Evolutionary conservation across 2,113 vertebrate genomes (phyloP).

Genomic region (Hemichromis elongatus): DNA sequence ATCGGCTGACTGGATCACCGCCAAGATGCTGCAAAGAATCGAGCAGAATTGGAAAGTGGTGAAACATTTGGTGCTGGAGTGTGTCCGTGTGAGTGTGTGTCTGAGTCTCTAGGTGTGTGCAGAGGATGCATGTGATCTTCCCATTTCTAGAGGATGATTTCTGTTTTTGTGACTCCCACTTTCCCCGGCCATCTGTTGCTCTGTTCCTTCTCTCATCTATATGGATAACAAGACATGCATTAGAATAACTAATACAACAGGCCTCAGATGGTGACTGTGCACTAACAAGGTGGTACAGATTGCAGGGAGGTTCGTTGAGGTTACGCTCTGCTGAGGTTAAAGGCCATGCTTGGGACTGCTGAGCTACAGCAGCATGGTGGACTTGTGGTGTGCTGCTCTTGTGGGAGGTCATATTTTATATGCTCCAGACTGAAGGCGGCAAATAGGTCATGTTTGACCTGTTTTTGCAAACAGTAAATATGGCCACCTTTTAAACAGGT

Average conservation of each 20-base stretch:
- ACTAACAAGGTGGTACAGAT: constrained; percentile 54
- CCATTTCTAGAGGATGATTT: constrained; percentile 23
- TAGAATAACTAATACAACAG: constrained; percentile 60
- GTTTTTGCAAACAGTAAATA: background rate
- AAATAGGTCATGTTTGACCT: background rate
- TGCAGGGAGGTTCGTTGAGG: background rate
- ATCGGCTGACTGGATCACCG: background rate
- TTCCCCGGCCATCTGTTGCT: constrained; percentile 63
- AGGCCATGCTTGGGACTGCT: background rate
- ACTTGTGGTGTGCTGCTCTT: background rate
- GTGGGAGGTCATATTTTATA: background rate
- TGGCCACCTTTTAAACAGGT: background rate
- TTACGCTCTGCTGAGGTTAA: background rate
- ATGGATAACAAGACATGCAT: constrained; percentile 64
- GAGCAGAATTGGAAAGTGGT: background rate
- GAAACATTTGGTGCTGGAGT: constrained; percentile 12
- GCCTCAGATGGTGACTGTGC: constrained; percentile 42
- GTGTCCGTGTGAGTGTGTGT: constrained; percentile 27
- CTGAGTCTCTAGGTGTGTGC: constrained; percentile 8
- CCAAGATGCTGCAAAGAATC: constrained; percentile 6
- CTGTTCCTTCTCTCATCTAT: constrained; percentile 51
- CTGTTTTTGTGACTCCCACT: constrained; percentile 34
- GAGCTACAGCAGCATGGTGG: background rate
- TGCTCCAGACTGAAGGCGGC: background rate
- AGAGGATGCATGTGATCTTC: background rate